Evolutionary conservation across 2,888 invertebrate genomes (phyloP), one percentile per base, ranked within the genome.

Genomic region (Chydorus sphaericus): DNA sequence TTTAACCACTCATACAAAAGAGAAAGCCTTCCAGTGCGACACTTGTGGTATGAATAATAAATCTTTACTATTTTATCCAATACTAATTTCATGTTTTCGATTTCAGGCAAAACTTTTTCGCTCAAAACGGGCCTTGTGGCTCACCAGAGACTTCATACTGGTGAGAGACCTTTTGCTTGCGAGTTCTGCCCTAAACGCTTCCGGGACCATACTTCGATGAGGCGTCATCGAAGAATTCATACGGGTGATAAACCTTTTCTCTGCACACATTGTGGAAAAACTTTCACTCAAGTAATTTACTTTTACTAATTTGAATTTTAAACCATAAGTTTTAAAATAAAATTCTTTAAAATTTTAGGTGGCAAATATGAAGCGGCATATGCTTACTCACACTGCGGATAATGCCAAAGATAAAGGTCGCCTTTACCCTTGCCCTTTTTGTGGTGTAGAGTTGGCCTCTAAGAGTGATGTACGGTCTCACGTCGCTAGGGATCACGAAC

Each of bases 401-500:
- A 33, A 23, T 11, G n/a, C n/a, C n/a, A n/a, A n/a, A n/a, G n/a
- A n/a, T n/a, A 52, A 52, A 36, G 52, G 52, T 2, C 52, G 52
- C 3, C 52, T 52, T 11, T 52, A 52, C 33, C 49, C 50, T 11
- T 50, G 48, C 36, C 54, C 58, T 23, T 55, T 50, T 44, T 62
- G 62, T 48, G 58, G 56, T 10, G 52, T 59, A 11, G 55, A 59
- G 3, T 62, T 62, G 44, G 59, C 62, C 8, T 61, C 61, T 1
- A 60, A 60, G 49, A 60, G 61, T 50, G 62, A 60, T 23, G 57
- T 62, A 18, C 60, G 60, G 48, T 59, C 59, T 4, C 62, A 62
- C 52, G 52, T 60, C 18, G 52, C 52, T 1, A 52, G 36, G n/a
- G 52, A 52, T 8, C 52, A 52, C 37, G 52, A 44, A 5, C 44